phyloP scores from a whole-genome alignment of 2,113 vertebrate genomes.

The Hirundichthys speculiger region DNA sequence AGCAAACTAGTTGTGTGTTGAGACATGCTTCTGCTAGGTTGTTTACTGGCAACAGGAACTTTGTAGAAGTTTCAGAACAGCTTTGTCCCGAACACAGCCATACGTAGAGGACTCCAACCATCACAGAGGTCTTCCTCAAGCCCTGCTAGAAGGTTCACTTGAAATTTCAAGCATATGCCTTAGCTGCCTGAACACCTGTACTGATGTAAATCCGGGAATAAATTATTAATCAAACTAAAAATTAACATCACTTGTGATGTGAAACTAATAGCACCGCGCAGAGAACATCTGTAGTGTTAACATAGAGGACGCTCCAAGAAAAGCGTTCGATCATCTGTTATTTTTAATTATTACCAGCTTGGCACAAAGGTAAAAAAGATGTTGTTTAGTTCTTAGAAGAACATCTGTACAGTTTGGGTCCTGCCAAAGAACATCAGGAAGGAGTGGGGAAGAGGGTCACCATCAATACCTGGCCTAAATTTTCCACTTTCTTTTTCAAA shows the following conservation, averaged over 20 bases:
- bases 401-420: constrained; percentile 65
- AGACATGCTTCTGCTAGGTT: not conserved
- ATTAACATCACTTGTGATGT: constrained; percentile 56
- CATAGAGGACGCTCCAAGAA: constrained; percentile 39
- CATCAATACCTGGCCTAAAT: constrained; percentile 29
- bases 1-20: not conserved
- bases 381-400: constrained; percentile 50
- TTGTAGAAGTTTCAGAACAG: constrained; percentile 58
- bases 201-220: constrained; percentile 44
- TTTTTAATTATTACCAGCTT: constrained; percentile 60
- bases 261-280: constrained; percentile 57
- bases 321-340: constrained; percentile 62
- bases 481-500: constrained; percentile 19
- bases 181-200: constrained; percentile 72
- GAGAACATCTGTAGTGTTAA: constrained; percentile 73
- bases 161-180: constrained; percentile 69
- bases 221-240: constrained; percentile 77
- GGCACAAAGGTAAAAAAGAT: constrained; percentile 55
- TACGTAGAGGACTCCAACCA: constrained; percentile 46
- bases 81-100: constrained; percentile 60
- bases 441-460: not conserved
- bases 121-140: constrained; percentile 27
- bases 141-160: constrained; percentile 51
- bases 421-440: constrained; percentile 61
- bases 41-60: constrained; percentile 15